Evolutionary conservation across 2,797 vertebrate genomes (phyloP).

Genomic region (Liasis olivaceus): DNA sequence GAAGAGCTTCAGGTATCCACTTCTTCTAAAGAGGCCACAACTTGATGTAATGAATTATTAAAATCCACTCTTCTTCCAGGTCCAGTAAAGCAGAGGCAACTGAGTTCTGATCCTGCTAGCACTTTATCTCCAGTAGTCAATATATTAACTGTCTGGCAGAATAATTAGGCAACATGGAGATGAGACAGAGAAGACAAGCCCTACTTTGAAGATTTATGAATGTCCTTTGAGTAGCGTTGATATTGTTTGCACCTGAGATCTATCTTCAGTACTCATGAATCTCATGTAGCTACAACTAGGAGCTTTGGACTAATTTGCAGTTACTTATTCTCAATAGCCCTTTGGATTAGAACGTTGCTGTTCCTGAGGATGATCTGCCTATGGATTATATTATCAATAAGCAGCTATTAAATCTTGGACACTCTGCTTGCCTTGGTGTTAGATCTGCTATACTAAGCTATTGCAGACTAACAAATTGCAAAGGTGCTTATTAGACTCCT

Average conservation of each 20-base stretch:
- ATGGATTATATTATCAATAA: too few relatives aligned
- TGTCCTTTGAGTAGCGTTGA: background rate
- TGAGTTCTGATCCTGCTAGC: background rate
- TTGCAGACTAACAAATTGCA: background rate
- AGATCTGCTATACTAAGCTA: background rate
- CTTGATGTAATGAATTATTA: background rate
- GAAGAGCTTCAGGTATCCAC: background rate
- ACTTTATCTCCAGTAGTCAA: background rate
- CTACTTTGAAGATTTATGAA: background rate
- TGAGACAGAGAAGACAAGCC: background rate
- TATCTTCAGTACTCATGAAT: background rate
- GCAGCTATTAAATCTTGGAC: too few relatives aligned
- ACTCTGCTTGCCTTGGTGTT: background rate
- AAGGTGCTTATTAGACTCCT: background rate
- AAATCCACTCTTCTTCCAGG: background rate
- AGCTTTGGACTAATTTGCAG: too few relatives aligned
- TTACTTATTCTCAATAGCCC: too few relatives aligned
- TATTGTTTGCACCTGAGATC: background rate
- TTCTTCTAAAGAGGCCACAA: background rate
- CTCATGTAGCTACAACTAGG: too few relatives aligned
- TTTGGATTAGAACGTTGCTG: too few relatives aligned
- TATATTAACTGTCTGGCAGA: background rate
- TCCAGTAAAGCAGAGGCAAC: background rate
- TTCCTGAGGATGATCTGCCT: too few relatives aligned
- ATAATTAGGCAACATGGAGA: background rate